A percentile compares a stretch with the other conserved stretches of the same genome.
Conservation (phyloP, 2,113 vertebrate species). For the Alexandromys fortis region DNA sequence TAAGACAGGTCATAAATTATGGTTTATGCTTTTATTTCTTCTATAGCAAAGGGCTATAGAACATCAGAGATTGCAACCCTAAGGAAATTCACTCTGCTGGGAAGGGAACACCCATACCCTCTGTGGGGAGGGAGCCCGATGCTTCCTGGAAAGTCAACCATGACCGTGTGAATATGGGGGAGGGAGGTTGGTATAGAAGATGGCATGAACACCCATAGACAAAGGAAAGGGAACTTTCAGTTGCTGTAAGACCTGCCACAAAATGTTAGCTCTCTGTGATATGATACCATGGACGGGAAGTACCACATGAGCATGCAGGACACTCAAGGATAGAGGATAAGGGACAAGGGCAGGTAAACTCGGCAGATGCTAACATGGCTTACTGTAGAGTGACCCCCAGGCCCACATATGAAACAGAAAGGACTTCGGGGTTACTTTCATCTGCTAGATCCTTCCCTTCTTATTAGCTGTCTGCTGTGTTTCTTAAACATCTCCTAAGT, state of each 20-base stretch:
- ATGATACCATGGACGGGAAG: slow-evolving; percentile 37
- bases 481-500: not conserved
- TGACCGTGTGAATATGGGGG: fast-evolving
- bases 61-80: not conserved
- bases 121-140: not conserved
- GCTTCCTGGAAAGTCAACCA: not conserved
- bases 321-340: not conserved
- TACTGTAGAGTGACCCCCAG: not conserved
- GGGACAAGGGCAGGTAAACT: not conserved
- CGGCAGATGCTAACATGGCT: not conserved
- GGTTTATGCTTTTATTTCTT: not conserved
- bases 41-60: fast-evolving
- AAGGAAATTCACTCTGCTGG: not conserved
- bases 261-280: slow-evolving; percentile 71
- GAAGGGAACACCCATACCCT: not conserved
- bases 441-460: not conserved
- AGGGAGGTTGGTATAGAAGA: not conserved
- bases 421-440: not conserved
- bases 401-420: not conserved
- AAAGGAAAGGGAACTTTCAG: slow-evolving; percentile 67
- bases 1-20: not conserved
- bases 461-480: not conserved
- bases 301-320: not conserved
- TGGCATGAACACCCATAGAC: not conserved
- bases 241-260: slow-evolving; percentile 65